phyloP scores from a whole-genome alignment of 2,113 vertebrate species.

The Narcine bancroftii region DNA sequence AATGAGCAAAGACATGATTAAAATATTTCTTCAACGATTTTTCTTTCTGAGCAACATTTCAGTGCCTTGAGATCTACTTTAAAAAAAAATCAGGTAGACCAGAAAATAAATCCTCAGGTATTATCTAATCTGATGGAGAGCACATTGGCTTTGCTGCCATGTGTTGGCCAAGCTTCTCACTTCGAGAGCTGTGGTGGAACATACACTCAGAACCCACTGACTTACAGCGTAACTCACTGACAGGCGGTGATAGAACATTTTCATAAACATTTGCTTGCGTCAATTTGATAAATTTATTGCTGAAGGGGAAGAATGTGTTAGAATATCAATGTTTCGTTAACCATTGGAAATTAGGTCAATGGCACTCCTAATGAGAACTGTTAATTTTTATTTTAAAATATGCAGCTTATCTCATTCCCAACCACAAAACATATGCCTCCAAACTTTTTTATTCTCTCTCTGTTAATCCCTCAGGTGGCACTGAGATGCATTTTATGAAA shows the following conservation, averaged over 20 bases:
- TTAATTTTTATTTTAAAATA: not conserved
- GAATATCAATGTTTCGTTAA: not conserved
- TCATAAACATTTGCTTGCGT: not conserved
- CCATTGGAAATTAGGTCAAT: not conserved
- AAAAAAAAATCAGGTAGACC: not conserved
- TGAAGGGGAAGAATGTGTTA: not conserved
- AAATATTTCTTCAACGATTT: too few relatives aligned
- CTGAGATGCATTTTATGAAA: too few relatives aligned
- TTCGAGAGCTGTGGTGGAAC: not conserved
- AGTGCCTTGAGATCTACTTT: not conserved
- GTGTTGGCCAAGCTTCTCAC: not conserved
- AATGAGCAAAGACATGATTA: too few relatives aligned
- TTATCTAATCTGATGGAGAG: not conserved
- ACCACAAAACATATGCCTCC: not conserved
- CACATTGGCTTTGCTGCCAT: not conserved
- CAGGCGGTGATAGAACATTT: not conserved
- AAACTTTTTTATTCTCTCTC: too few relatives aligned
- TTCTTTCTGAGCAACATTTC: too few relatives aligned
- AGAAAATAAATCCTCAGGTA: not conserved
- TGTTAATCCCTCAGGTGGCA: too few relatives aligned
- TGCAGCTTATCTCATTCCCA: not conserved
- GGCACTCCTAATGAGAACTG: not conserved
- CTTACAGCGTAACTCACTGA: not conserved
- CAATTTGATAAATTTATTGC: not conserved
- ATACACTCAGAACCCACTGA: not conserved